Evolutionary conservation across 2,888 invertebrate species (phyloP), one percentile per base, ranked within the genome.

Genomic region (Uloborus plumipes): DNA sequence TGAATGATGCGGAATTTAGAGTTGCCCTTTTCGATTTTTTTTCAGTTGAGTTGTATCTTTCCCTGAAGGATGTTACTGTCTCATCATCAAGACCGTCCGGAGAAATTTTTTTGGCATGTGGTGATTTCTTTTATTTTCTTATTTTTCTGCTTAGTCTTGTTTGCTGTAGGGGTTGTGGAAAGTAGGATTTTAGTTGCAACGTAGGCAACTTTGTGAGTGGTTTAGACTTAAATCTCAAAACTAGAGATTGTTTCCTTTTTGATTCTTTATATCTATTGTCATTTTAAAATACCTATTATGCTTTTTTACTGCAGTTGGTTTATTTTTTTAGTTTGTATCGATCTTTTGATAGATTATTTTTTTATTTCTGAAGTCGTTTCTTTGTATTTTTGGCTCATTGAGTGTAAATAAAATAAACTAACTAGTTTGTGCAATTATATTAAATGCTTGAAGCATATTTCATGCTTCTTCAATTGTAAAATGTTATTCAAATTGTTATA

Each of bases 31-130:
- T 74, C 58, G 13, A 14, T 16, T 22, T 47, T 58, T 31, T 51
- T 47, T 13, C 69, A 49, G 53, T 55, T 50, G 50, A 67, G 75
- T 61, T 69, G 76, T 69, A 69, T 77, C 59, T 55, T 55, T 64
- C 77, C 65, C 77, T 77, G 26, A 55, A 77, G 65, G 70, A 70
- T 71, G 65, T 39, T 71, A 67, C 58, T 67, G 67, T 76, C 67
- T 67, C 51, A 47, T 70, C 77, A 71, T 71, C 77, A 77, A 55
- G 71, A 64, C 51, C 31, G 62, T 71, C 71, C 16, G 18, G 51
- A 49, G 26, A 61, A 72, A 50, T 49, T 62, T 72, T 47, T 62
- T 72, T 49, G 61, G 20, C 15, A 55, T 26, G 22, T 16, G 50
- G 20, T 20, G 6, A 55, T 53, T 55, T 15, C 14, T 55, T 14